These are phyloP conservation scores for Azemiops feae DNA, from an alignment of 2,113 vertebrate genomes.

Conservation along the genomic window DNA sequence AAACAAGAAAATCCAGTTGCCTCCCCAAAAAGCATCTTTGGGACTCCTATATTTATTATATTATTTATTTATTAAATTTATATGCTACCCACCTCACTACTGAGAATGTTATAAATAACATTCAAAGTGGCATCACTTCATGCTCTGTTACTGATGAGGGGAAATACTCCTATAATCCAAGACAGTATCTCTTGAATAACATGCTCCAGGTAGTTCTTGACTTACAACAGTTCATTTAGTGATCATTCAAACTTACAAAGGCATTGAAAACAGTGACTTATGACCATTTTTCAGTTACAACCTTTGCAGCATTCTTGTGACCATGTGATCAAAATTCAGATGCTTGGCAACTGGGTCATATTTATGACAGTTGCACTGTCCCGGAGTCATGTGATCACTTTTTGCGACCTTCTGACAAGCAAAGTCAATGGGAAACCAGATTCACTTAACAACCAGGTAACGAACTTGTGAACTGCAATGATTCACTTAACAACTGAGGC, in stretches of 20 bases:
- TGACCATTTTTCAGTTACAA: neutral
- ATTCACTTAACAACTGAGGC: neutral
- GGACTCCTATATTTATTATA: neutral
- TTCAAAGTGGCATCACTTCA: neutral
- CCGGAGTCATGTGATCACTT: neutral
- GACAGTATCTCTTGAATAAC: too few relatives aligned
- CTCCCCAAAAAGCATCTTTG: too few relatives aligned
- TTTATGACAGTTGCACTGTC: neutral
- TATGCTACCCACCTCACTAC: neutral
- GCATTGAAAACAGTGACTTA: neutral
- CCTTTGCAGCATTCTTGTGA: neutral
- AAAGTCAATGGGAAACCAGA: neutral
- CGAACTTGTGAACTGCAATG: neutral
- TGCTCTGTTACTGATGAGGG: neutral
- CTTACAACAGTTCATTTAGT: neutral
- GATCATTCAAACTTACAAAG: neutral
- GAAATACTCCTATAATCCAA: neutral
- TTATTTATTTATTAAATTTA: neutral
- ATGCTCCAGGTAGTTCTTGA: neutral
- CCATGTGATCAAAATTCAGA: neutral
- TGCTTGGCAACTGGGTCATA: neutral
- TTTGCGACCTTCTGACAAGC: neutral
- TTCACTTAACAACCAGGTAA: neutral
- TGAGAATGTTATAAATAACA: neutral
- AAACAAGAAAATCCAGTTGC: too few relatives aligned